Conservation (phyloP, 1,140 invertebrate species). For the Parapsyche elsis region DNA sequence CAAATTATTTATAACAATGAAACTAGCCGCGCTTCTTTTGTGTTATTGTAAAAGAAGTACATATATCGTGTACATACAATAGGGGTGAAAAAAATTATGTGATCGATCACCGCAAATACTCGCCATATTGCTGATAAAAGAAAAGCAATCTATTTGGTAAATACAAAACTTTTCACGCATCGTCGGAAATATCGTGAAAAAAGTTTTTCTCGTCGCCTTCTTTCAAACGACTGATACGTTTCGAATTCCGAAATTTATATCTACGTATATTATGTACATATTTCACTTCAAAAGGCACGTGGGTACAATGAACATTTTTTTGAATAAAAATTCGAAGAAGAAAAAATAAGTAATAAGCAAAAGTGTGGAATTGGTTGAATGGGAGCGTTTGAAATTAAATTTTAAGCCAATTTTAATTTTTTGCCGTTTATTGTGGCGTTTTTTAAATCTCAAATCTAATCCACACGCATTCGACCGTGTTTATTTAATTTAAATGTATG, state of each 20-base stretch:
- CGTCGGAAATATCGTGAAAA: background rate
- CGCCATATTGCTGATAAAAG: constrained; percentile 10
- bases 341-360: no score
- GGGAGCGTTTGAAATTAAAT: no score
- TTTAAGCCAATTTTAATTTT: no score
- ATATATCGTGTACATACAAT: background rate
- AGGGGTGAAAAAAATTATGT: background rate
- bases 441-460: no score
- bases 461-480: no score
- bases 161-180: constrained; percentile 28
- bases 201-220: background rate
- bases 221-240: background rate
- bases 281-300: no score
- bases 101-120: constrained; percentile 25
- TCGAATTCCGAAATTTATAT: constrained; percentile 6
- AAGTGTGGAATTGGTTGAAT: no score
- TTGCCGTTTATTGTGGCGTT: no score
- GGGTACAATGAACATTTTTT: no score
- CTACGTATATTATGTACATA: no score
- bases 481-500: no score
- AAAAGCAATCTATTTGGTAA: constrained; percentile 26
- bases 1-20: background rate
- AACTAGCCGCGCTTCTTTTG: background rate
- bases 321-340: no score
- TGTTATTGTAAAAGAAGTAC: background rate